Percentiles rank a stretch among this genome's conserved stretches.
Conservation (phyloP, 2,797 vertebrate species). For the Echiichthys vipera region DNA sequence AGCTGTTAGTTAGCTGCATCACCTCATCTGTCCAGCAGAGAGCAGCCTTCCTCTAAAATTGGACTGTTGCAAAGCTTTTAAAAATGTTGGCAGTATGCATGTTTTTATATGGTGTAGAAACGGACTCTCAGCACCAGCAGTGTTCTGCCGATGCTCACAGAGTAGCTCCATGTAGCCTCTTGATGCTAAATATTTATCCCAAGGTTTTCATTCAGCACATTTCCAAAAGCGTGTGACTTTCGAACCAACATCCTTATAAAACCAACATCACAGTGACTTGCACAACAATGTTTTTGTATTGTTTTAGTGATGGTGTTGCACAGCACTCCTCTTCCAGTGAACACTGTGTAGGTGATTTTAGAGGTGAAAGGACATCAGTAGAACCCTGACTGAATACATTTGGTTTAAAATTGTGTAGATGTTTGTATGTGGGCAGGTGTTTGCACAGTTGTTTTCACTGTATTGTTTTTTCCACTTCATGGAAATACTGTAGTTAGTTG, state of each 20-base stretch:
- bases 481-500: background rate
- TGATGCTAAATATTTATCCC: background rate
- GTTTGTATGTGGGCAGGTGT: slow-evolving; percentile 26
- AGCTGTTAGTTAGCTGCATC: background rate
- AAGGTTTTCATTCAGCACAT: background rate
- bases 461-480: background rate
- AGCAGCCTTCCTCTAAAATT: slow-evolving; percentile 27
- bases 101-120: background rate
- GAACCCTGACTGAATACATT: slow-evolving; percentile 13
- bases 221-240: background rate
- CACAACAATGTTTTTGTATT: background rate
- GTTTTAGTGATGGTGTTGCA: slow-evolving; percentile 42
- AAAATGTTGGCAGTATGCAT: background rate
- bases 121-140: too few relatives aligned
- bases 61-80: background rate
- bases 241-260: background rate
- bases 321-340: slow-evolving; percentile 27
- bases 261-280: background rate
- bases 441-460: background rate
- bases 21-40: slow-evolving; percentile 59
- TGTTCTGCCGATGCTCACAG: background rate
- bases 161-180: background rate
- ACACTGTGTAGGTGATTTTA: slow-evolving; percentile 56
- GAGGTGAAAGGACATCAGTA: slow-evolving; percentile 47
- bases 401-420: background rate